A percentile compares a stretch with the other conserved stretches of the same genome.
Conservation (phyloP, 2,113 vertebrate species). For the Stegostoma tigrinum region DNA sequence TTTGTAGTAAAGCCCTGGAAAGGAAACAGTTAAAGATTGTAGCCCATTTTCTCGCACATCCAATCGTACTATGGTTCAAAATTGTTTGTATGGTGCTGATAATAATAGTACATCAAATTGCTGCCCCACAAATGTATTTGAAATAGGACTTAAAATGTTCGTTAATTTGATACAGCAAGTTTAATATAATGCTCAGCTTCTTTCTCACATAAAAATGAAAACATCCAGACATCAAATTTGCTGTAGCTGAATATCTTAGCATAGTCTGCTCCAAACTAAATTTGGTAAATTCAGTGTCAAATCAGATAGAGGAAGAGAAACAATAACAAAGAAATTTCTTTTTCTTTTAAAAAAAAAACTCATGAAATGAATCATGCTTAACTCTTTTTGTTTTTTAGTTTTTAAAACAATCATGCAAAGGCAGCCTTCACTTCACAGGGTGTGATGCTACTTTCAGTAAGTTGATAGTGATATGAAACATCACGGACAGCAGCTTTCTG, state of each 20-base stretch:
- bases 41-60: not conserved
- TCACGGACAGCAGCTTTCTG: too few species aligned
- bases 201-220: not conserved
- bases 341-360: too few species aligned
- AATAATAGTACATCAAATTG: not conserved
- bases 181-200: not conserved
- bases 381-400: not conserved
- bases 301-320: not conserved
- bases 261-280: not conserved
- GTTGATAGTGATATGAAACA: not conserved
- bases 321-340: not conserved
- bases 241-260: not conserved
- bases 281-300: not conserved
- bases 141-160: not conserved
- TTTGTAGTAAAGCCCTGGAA: not conserved
- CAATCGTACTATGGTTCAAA: not conserved
- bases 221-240: not conserved
- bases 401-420: not conserved
- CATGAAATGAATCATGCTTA: not conserved
- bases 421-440: not conserved
- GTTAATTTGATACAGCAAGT: not conserved
- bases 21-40: not conserved
- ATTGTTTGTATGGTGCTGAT: not conserved
- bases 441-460: not conserved
- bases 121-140: not conserved